Evolutionary conservation across 2,113 vertebrate species (phyloP), one percentile per base, ranked within the genome.

Genomic region (Rhipidura dahli): DNA sequence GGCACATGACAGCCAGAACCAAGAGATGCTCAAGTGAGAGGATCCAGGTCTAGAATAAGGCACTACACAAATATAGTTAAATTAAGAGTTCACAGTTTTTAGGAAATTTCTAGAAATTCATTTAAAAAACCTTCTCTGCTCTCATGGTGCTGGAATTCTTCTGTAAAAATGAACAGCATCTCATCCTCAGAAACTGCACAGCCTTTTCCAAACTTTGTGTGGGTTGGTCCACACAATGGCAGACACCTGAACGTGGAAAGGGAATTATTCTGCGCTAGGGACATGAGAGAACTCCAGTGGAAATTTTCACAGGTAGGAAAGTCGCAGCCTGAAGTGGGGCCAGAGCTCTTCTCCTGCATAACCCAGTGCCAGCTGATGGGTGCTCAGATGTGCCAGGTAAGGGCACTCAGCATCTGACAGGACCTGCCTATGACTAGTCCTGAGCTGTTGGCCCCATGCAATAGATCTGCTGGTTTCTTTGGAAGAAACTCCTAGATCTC

Each of bases 401-500:
- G 40, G 28, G 12, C 57, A 56, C 54, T 60, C 17, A 37, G 35
- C 1, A 1, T 39, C 44, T 75, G 73, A 27, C 23, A 84, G 47
- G 35, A 68, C 47, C 20, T 59, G 18, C 8, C 31, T 9, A 2
- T 42, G 30, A 57, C 20, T 39, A 50, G 40, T 31, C 40, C 50
- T 1, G 7, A 76, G 27, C 22, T 4, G 0, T 3, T 68, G 21
- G 16, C 6, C 11, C 33, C 27, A 14, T 23, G 44, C 3, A 39
- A 35, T 13, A 49, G 15, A 60, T 80, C 26, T 64, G 1, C 9
- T 69, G 14, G 7, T 40, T 76, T 69, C 63, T 54, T 69, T 80
- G 66, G 31, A 69, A 56, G 0, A 9, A 87, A n/a, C 3, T 45
- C 18, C 53, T 72, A 37, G 19, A 49, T 56, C 17, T 54, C 28